These are phyloP conservation scores for Microctonus hyperodae DNA, from an alignment of 2,888 invertebrate genomes.

Conservation along the genomic window DNA sequence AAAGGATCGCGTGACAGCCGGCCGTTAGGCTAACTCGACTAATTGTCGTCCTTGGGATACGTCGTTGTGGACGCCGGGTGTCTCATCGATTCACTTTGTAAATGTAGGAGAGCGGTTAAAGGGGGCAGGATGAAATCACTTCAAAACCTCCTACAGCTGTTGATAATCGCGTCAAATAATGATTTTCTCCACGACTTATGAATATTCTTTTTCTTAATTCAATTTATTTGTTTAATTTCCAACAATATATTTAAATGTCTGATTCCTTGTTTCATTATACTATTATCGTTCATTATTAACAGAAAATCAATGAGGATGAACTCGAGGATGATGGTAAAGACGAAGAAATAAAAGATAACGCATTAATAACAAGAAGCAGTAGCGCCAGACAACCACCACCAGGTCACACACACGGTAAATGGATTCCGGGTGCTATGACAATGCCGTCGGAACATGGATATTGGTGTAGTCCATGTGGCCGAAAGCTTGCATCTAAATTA, in stretches of 20 bases:
- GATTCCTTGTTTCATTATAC: too few species aligned
- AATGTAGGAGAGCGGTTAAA: neutral
- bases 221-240: too few species aligned
- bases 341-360: conserved; percentile 12
- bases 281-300: conserved; percentile 9
- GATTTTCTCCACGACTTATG: too few species aligned
- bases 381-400: conserved; percentile 69
- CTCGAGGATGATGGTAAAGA: conserved; percentile 25
- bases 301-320: conserved; percentile 53
- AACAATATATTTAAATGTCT: too few species aligned
- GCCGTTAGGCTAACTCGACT: conserved; percentile 44
- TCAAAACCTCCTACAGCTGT: neutral
- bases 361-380: conserved; percentile 1
- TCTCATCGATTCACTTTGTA: conserved; percentile 15
- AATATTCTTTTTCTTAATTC: too few species aligned
- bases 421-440: conserved; percentile 73
- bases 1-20: conserved; percentile 43
- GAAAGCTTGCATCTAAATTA: conserved; percentile 75
- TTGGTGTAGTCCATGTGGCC: conserved; percentile 84
- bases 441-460: conserved; percentile 61
- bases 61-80: conserved; percentile 18
- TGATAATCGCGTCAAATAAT: neutral
- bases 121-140: neutral
- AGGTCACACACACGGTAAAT: conserved; percentile 80
- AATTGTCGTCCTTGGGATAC: conserved; percentile 43